Conservation (phyloP, 2,888 invertebrate species). For the Andrena haemorrhoa region DNA sequence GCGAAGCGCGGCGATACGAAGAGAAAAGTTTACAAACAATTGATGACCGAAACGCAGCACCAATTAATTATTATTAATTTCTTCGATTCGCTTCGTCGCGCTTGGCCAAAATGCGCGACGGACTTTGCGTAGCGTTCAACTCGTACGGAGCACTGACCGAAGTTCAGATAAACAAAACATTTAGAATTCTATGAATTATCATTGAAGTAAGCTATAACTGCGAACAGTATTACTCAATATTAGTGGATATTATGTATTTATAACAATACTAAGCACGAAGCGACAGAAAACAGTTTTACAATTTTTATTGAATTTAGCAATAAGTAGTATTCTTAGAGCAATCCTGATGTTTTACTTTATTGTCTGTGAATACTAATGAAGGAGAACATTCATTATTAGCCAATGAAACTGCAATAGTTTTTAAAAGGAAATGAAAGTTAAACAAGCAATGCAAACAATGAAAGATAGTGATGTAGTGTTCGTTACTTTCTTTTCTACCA, state of each 20-base stretch:
- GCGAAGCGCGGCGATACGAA: too few relatives aligned
- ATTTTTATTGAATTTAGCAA: conserved; percentile 9
- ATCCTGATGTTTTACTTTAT: conserved; percentile 16
- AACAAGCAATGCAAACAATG: neutral
- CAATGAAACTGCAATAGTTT: conserved; percentile 24
- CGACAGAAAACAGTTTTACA: neutral
- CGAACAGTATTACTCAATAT: too few relatives aligned
- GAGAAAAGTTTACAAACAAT: too few relatives aligned
- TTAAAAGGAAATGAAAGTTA: conserved; percentile 8
- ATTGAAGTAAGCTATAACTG: too few relatives aligned
- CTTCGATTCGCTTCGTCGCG: too few relatives aligned
- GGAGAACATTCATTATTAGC: neutral
- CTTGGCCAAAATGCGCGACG: too few relatives aligned
- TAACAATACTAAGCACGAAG: neutral
- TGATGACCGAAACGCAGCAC: too few relatives aligned
- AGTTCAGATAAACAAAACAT: neutral
- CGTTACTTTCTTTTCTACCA: conserved; percentile 1
- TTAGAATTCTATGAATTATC: neutral
- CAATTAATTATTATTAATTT: too few relatives aligned
- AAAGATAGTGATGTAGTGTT: neutral
- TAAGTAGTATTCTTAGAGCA: conserved; percentile 21
- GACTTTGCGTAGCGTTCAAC: neutral
- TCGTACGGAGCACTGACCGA: neutral
- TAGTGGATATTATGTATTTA: neutral
- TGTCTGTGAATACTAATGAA: conserved; percentile 2